Conservation (phyloP, 1,140 invertebrate genomes). For the Probaryconus sp. region DNA sequence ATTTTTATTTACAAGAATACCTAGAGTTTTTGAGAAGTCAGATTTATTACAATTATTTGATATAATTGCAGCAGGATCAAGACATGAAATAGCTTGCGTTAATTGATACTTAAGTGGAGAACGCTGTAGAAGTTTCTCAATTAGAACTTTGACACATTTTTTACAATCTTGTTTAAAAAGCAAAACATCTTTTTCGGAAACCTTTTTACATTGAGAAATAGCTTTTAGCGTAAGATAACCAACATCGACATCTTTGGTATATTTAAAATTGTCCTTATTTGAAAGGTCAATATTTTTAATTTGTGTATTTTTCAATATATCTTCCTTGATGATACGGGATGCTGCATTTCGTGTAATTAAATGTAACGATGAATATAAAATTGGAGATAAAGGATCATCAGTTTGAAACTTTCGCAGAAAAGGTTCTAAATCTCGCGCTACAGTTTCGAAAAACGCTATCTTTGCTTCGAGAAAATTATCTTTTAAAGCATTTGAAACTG, state of each 20-base stretch:
- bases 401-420: conserved; percentile 30
- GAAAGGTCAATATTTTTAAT: not conserved
- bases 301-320: conserved; percentile 1
- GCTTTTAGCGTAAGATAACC: not conserved
- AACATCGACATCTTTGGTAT: not conserved
- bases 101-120: conserved; percentile 8
- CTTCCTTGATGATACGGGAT: conserved; percentile 5
- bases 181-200: not conserved
- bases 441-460: conserved; percentile 2
- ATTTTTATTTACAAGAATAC: not conserved
- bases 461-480: not conserved
- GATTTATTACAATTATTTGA: not conserved
- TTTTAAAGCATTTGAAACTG: not conserved
- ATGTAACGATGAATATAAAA: conserved; percentile 6
- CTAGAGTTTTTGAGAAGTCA: not conserved
- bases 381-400: conserved; percentile 14
- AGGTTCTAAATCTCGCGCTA: conserved; percentile 5
- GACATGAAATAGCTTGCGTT: not conserved
- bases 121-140: not conserved
- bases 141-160: not conserved
- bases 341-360: not conserved
- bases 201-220: not conserved
- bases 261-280: not conserved
- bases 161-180: not conserved
- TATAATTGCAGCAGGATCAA: not conserved